Percentiles rank a stretch among this genome's conserved stretches.
These are phyloP conservation scores for Leptinotarsa undecemlineata DNA, from an alignment of 1,140 invertebrate genomes.

Conservation along the genomic window DNA sequence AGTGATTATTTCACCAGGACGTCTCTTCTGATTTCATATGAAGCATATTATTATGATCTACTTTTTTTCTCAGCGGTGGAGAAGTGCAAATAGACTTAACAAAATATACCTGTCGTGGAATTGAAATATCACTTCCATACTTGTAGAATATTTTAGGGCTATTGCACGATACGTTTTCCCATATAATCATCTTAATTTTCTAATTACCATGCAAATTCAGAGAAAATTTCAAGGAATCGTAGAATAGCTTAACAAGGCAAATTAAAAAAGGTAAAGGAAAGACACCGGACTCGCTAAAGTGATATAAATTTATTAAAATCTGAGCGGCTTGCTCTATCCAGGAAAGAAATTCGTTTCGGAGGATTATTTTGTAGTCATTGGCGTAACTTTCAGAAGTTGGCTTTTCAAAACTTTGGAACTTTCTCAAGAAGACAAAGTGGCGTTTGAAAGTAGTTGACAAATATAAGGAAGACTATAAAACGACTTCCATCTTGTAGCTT, in stretches of 20 bases:
- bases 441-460: neutral
- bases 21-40: too few species aligned
- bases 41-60: too few species aligned
- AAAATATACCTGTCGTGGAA: too few species aligned
- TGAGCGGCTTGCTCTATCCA: neutral
- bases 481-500: neutral
- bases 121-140: too few species aligned
- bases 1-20: too few species aligned
- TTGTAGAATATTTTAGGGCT: neutral
- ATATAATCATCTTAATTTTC: neutral
- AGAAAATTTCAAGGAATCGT: neutral
- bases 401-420: neutral
- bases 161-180: neutral
- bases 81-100: too few species aligned
- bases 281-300: neutral
- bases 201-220: constrained; percentile 6
- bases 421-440: neutral
- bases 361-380: neutral
- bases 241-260: constrained; percentile 2
- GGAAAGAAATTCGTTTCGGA: constrained; percentile 2
- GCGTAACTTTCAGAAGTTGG: neutral
- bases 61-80: too few species aligned
- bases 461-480: too few species aligned
- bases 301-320: constrained; percentile 9
- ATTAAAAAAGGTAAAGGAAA: constrained; percentile 8